Percentiles rank a stretch among this genome's conserved stretches.
phyloP scores from a whole-genome alignment of 2,888 invertebrate genomes.

The Allophyes oxyacanthae region DNA sequence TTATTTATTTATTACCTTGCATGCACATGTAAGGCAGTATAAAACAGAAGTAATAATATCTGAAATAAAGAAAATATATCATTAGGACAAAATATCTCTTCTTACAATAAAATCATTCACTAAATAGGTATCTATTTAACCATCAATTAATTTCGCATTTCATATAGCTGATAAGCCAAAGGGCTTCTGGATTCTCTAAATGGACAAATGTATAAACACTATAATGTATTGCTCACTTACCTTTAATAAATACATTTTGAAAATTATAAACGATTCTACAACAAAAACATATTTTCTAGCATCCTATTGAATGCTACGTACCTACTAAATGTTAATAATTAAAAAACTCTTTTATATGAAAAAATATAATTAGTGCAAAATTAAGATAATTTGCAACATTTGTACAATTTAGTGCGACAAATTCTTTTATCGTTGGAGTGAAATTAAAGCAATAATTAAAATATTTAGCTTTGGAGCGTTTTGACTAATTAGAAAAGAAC shows the following conservation, averaged over 20 bases:
- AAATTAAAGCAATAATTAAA: constrained; percentile 7
- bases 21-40: constrained; percentile 10
- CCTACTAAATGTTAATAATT: neutral
- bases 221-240: too few species aligned
- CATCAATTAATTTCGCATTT: too few species aligned
- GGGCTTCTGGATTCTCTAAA: neutral
- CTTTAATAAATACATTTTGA: constrained; percentile 35
- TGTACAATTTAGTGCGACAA: constrained; percentile 50
- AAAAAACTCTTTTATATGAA: constrained; percentile 20
- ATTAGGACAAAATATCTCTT: neutral
- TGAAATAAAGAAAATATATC: constrained; percentile 23
- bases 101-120: too few species aligned
- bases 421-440: constrained; percentile 35
- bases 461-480: neutral
- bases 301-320: constrained; percentile 1
- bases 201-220: too few species aligned
- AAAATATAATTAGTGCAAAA: constrained; percentile 43
- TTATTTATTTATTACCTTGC: constrained; percentile 26
- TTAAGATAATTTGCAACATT: constrained; percentile 34
- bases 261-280: neutral
- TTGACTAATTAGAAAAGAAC: constrained; percentile 3
- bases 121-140: too few species aligned
- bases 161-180: too few species aligned
- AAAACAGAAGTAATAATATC: constrained; percentile 40
- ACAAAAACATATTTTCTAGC: constrained; percentile 12